phyloP scores from a whole-genome alignment of 2,113 vertebrate genomes.

The Lampris incognitus region DNA sequence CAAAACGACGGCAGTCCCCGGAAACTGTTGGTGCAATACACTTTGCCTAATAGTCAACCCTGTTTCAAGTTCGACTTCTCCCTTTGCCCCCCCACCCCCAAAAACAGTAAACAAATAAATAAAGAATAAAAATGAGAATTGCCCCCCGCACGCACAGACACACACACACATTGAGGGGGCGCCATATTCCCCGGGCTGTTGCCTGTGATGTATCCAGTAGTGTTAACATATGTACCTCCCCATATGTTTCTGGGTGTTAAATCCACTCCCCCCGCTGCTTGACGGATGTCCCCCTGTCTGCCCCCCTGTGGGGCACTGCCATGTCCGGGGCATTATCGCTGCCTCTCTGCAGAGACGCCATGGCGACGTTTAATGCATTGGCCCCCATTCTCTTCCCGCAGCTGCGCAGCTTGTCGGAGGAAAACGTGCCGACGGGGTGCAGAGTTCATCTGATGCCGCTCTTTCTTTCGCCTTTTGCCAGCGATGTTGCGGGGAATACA shows the following conservation, averaged over 20 bases:
- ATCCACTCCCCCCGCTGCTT: conserved; percentile 94
- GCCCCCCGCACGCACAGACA: conserved; percentile 87
- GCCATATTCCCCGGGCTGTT: conserved; percentile 72
- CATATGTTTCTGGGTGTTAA: conserved; percentile 92
- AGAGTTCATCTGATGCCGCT: neutral
- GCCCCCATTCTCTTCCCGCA: conserved; percentile 78
- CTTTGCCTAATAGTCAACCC: too few species aligned
- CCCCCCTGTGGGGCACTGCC: conserved; percentile 84
- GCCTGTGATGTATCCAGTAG: conserved; percentile 88
- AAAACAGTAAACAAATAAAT: too few species aligned
- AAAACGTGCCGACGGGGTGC: conserved; percentile 79
- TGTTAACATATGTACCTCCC: conserved; percentile 93
- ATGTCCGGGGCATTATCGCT: conserved; percentile 80
- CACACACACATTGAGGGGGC: conserved; percentile 93
- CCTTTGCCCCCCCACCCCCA: too few species aligned
- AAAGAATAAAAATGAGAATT: conserved; percentile 86
- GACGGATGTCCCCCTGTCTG: conserved; percentile 93
- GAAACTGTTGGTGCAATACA: too few species aligned
- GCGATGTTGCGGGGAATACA: neutral
- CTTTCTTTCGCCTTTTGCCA: neutral
- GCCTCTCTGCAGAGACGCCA: conserved; percentile 90
- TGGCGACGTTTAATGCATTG: conserved; percentile 87
- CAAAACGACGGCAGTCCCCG: too few species aligned
- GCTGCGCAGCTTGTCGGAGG: conserved; percentile 88
- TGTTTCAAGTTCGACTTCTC: too few species aligned